Percentiles rank a stretch among this genome's conserved stretches.
These are phyloP conservation scores for Patella caerulea DNA, from an alignment of 2,888 invertebrate genomes.

Conservation along the genomic window DNA sequence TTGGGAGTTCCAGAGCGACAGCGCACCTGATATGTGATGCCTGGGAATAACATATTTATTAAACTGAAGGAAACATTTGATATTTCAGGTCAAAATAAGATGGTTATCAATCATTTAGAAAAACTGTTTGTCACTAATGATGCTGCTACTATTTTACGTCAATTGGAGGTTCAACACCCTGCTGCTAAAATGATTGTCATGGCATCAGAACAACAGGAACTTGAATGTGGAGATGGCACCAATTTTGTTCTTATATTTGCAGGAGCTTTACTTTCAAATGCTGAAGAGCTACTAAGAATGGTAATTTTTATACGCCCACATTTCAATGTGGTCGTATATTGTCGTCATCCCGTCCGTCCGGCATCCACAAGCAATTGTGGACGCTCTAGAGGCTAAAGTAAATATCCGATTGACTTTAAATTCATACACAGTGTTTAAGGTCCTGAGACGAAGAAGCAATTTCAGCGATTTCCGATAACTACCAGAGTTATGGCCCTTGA, in stretches of 20 bases:
- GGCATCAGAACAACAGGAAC: slow-evolving; percentile 98
- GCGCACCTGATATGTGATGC: too few relatives aligned
- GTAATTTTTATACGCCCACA: slow-evolving; percentile 64
- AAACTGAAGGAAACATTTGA: background rate
- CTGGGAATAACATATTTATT: background rate
- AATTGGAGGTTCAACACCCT: slow-evolving; percentile 89
- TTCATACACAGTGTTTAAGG: too few relatives aligned
- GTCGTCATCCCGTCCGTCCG: too few relatives aligned
- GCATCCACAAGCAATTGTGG: too few relatives aligned
- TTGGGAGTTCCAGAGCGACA: too few relatives aligned
- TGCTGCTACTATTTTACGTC: slow-evolving; percentile 92
- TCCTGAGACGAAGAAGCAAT: too few relatives aligned
- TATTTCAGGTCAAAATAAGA: slow-evolving; percentile 84
- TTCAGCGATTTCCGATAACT: too few relatives aligned
- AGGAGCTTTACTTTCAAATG: slow-evolving; percentile 90
- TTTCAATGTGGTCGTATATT: too few relatives aligned
- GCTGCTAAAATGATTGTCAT: slow-evolving; percentile 96
- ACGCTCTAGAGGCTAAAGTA: too few relatives aligned
- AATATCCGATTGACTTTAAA: too few relatives aligned
- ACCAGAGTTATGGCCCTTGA: too few relatives aligned
- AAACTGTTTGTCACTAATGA: slow-evolving; percentile 99
- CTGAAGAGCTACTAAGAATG: slow-evolving; percentile 91
- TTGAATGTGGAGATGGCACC: slow-evolving; percentile 98
- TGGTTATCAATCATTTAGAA: slow-evolving; percentile 99
- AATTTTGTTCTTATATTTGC: slow-evolving; percentile 97